A percentile compares a stretch with the other conserved stretches of the same genome.
Evolutionary conservation across 2,797 vertebrate species (phyloP).

Genomic region (Gadopsis bispinosus): DNA sequence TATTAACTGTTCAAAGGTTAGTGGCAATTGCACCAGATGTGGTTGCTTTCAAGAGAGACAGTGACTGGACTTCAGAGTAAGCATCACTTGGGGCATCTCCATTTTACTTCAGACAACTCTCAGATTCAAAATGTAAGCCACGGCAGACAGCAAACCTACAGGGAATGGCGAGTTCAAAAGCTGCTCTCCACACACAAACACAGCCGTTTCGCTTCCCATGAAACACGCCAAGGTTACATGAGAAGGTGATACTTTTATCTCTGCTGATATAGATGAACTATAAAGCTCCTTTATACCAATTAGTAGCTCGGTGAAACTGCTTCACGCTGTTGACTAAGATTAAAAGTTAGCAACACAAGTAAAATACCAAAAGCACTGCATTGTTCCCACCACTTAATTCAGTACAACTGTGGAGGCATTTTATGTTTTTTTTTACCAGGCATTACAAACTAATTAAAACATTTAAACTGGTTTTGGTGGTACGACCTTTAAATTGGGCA

Average conservation of each 20-base stretch:
- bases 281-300: neutral
- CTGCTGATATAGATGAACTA: neutral
- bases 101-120: neutral
- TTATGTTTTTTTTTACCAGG: neutral
- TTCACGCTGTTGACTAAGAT: neutral
- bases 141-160: neutral
- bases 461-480: neutral
- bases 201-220: conserved; percentile 66
- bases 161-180: neutral
- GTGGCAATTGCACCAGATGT: conserved; percentile 1
- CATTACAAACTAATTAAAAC: neutral
- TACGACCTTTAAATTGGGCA: neutral
- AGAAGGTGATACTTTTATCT: neutral
- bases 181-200: conserved; percentile 24
- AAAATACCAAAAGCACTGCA: neutral
- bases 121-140: neutral
- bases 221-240: conserved; percentile 32
- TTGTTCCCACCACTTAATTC: neutral
- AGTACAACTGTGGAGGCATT: neutral
- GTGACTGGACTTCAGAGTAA: neutral
- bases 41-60: conserved; percentile 9
- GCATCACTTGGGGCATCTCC: neutral
- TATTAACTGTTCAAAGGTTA: neutral
- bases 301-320: neutral
- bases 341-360: neutral